Base-by-base conservation (phyloP, 2,888 invertebrate genomes). In the Nebria salina region DNA sequence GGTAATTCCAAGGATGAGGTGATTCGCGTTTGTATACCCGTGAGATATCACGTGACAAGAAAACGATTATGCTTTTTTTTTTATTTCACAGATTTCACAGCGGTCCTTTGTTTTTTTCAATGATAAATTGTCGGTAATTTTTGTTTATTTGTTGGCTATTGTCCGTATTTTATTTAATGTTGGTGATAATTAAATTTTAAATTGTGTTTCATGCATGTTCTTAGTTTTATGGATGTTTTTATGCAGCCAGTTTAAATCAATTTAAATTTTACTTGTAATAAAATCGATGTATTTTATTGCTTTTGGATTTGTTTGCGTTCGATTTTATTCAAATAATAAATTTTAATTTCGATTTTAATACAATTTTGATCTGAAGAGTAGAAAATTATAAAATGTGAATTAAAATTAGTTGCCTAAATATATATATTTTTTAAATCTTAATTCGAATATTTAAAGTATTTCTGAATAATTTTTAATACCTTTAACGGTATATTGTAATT, bases 11-110 rank as follows among this genome's bases (percentile, higher is more conserved):
- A n/a, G 73, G 73, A 15, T 73, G 73, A 42, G 41, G 9, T 73
- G 41, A 41, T 41, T 73, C 73, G 43, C 34, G 73, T 73, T 41
- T 73, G 11, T 34, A 34, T 54, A 73, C 73, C 73, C 7, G 15
- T 34, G 73, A 13, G 73, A 73, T 26, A 70, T 70, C 70, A 70
- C 70, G 42, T 73, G 43, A 73, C 73, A 34, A 8, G 70, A 70
- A 25, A 70, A 26, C 66, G 70, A 70, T 26, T 70, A 25, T 34
- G 25, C 13, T 11, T 41, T 72, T 70, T n/a, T 72, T 13, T 42
- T 73, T 73, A 20, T 73, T 43, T 73, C 43, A 20, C 26, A 34
- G 41, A 41, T 26, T 25, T 34, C 26, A 34, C 7, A 26, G 11
- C 34, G 66, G 15, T 66, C 70, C 15, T 70, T 70, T 70, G 70